Conservation (phyloP, 2,797 vertebrate genomes). For the Otus scops region DNA sequence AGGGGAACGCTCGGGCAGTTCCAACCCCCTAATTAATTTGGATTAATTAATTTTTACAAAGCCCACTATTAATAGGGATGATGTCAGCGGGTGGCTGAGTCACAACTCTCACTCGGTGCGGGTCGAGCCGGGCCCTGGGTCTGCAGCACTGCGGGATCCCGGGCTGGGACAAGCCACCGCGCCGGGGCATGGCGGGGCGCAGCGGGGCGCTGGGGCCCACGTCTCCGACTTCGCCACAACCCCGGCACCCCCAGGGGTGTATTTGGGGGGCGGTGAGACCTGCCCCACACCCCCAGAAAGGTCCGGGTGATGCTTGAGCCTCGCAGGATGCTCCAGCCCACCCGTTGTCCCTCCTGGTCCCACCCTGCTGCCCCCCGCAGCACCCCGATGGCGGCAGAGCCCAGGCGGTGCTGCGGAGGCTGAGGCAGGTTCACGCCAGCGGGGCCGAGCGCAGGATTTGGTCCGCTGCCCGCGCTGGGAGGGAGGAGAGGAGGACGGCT, state of each 20-base stretch:
- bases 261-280: rapidly evolving
- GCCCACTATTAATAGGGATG: slow-evolving; percentile 60
- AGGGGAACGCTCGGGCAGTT: background rate
- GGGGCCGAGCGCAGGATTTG: background rate
- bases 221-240: rapidly evolving
- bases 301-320: rapidly evolving
- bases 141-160: rapidly evolving
- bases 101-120: slow-evolving; percentile 45
- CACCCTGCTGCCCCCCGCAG: background rate
- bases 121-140: background rate
- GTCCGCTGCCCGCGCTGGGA: background rate
- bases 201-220: background rate
- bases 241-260: background rate
- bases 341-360: background rate
- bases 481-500: background rate
- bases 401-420: rapidly evolving
- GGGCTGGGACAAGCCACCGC: rapidly evolving
- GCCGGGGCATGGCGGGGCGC: rapidly evolving
- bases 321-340: rapidly evolving
- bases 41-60: slow-evolving; percentile 52
- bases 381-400: background rate
- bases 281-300: rapidly evolving
- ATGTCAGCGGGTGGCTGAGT: slow-evolving; percentile 26
- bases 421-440: rapidly evolving
- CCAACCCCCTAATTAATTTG: slow-evolving; percentile 50